Percentiles rank a stretch among this genome's conserved stretches.
phyloP scores from a whole-genome alignment of 1,140 invertebrate species.

The Yoshiicerus persimilis region DNA sequence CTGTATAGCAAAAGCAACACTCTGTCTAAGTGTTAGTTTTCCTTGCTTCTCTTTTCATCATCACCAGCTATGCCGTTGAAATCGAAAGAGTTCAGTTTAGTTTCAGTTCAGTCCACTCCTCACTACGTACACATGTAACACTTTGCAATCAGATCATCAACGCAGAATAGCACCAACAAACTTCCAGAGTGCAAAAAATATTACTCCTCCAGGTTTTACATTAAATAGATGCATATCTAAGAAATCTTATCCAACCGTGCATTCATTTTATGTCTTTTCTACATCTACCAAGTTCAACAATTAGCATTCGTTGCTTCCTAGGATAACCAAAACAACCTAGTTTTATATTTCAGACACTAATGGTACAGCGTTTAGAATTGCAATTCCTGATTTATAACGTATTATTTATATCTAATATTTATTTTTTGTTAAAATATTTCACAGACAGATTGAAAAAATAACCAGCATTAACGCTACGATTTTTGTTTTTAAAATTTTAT shows the following conservation, averaged over 20 bases:
- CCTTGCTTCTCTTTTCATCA: background rate
- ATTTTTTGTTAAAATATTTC: too few species aligned
- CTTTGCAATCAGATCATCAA: background rate
- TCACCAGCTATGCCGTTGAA: background rate
- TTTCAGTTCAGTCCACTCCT: background rate
- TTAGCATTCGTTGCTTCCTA: too few species aligned
- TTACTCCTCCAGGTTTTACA: background rate
- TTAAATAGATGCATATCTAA: background rate
- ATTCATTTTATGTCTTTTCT: too few species aligned
- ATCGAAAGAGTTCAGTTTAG: background rate
- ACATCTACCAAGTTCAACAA: too few species aligned
- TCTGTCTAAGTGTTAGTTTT: background rate
- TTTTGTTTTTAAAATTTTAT: too few species aligned
- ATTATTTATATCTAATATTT: too few species aligned
- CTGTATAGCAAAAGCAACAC: background rate
- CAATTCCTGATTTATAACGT: too few species aligned
- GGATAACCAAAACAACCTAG: too few species aligned
- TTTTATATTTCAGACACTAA: too few species aligned
- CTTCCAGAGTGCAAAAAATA: background rate
- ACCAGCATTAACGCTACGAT: too few species aligned
- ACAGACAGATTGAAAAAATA: too few species aligned
- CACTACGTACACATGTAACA: background rate
- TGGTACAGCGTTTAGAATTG: too few species aligned
- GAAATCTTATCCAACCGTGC: background rate
- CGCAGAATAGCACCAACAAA: background rate